Evolutionary conservation across 1,140 invertebrate genomes (phyloP).

Genomic region (Paraescarpia echinospica): DNA sequence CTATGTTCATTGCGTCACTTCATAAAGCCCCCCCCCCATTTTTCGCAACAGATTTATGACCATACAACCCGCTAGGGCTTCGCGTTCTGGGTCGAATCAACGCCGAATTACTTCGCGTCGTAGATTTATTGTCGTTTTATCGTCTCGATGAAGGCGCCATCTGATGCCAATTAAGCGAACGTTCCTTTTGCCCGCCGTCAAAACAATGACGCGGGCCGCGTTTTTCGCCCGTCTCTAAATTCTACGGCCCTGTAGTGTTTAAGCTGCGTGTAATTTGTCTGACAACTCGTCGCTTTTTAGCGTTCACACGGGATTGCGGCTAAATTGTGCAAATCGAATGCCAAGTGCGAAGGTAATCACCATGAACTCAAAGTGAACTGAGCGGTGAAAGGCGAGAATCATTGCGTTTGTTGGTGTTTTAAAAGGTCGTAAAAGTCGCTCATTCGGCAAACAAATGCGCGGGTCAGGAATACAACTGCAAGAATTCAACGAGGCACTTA

Average conservation of each 20-base stretch:
- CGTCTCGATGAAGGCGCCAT: neutral
- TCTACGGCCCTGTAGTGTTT: neutral
- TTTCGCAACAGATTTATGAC: neutral
- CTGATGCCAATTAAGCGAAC: neutral
- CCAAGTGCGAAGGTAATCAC: neutral
- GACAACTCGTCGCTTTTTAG: neutral
- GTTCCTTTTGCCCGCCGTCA: neutral
- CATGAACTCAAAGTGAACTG: too few relatives aligned
- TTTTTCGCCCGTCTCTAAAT: neutral
- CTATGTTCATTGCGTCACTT: neutral
- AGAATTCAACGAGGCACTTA: neutral
- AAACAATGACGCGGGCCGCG: neutral
- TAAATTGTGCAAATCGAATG: neutral
- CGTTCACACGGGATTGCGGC: neutral
- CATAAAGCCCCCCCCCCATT: neutral
- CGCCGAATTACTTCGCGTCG: neutral
- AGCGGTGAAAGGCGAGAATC: neutral
- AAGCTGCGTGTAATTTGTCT: neutral
- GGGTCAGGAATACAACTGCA: neutral
- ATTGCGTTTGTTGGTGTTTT: neutral
- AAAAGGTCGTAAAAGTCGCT: neutral
- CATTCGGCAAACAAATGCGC: neutral
- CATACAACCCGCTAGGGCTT: neutral
- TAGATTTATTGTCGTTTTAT: neutral
- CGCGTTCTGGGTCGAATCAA: neutral